A percentile compares a stretch with the other conserved stretches of the same genome.
Conservation (phyloP, 1,140 invertebrate species). For the Ceratina calcarata region DNA sequence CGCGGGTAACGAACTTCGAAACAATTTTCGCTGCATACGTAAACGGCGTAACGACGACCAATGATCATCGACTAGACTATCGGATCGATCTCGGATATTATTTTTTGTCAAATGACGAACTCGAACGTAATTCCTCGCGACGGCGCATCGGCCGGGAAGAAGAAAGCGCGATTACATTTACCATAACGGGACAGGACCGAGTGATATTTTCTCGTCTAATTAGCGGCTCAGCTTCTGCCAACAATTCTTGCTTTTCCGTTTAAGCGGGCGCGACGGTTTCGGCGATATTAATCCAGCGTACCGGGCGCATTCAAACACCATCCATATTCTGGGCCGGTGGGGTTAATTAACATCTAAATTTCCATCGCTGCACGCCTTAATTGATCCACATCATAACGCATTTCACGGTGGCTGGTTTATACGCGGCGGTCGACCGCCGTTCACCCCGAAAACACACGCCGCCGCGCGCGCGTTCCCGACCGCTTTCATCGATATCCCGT, state of each 20-base stretch:
- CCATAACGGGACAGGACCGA: no score
- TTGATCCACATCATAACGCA: conserved; percentile 49
- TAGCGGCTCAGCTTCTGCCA: background rate
- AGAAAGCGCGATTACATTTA: background rate
- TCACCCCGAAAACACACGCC: conserved; percentile 33
- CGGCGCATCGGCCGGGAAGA: no score
- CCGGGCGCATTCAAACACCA: conserved; percentile 26
- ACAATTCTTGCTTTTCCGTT: background rate
- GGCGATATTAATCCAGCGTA: conserved; percentile 18
- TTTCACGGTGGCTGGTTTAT: conserved; percentile 19
- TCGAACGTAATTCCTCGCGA: no score
- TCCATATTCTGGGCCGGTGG: conserved; percentile 19
- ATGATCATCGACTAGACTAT: no score
- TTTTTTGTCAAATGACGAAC: no score
- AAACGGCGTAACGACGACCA: no score
- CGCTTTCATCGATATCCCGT: conserved; percentile 47
- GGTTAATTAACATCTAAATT: conserved; percentile 49
- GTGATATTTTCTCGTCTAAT: conserved; percentile 1
- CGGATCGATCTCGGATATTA: no score
- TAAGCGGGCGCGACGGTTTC: background rate
- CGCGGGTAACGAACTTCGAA: no score
- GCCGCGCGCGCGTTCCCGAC: background rate
- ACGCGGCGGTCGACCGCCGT: conserved; percentile 9
- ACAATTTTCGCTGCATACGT: no score
- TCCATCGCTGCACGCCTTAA: conserved; percentile 41